These are phyloP conservation scores for Arge pagana DNA, from an alignment of 2,888 invertebrate species.

Conservation along the genomic window DNA sequence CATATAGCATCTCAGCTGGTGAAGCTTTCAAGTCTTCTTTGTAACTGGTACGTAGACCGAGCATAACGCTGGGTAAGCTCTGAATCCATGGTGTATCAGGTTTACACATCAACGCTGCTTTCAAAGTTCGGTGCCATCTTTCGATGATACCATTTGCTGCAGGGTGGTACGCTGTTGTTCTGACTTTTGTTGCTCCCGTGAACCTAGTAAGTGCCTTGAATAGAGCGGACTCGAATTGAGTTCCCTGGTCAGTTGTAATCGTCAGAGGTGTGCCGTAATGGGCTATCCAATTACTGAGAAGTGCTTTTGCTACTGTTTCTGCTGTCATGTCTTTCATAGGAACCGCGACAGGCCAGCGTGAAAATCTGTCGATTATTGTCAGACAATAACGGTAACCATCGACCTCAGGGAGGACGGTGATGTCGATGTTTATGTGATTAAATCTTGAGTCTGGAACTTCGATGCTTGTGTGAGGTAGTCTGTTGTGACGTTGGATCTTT, in stretches of 20 bases:
- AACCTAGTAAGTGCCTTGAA: conserved; percentile 28
- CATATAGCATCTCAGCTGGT: conserved; percentile 30
- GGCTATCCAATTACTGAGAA: conserved; percentile 39
- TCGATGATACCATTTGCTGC: conserved; percentile 38
- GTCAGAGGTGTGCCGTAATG: conserved; percentile 39
- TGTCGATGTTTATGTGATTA: conserved; percentile 14
- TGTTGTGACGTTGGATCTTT: conserved; percentile 26
- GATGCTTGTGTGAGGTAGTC: conserved; percentile 6
- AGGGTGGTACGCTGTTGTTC: conserved; percentile 33
- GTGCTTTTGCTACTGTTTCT: conserved; percentile 35
- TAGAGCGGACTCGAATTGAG: conserved; percentile 36
- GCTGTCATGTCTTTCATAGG: conserved; percentile 41
- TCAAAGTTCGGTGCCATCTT: conserved; percentile 39
- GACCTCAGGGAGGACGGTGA: conserved; percentile 24
- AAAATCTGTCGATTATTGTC: conserved; percentile 42
- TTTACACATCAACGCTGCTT: conserved; percentile 35
- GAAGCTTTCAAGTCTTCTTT: conserved; percentile 27
- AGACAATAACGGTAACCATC: conserved; percentile 40
- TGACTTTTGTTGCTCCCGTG: conserved; percentile 25
- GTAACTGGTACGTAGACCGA: not conserved
- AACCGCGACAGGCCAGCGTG: conserved; percentile 41
- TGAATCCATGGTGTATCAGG: not conserved
- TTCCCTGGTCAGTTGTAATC: conserved; percentile 42
- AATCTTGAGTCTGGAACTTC: conserved; percentile 21
- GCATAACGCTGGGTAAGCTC: not conserved